phyloP scores from a whole-genome alignment of 2,113 vertebrate species.

The Fregata magnificens region DNA sequence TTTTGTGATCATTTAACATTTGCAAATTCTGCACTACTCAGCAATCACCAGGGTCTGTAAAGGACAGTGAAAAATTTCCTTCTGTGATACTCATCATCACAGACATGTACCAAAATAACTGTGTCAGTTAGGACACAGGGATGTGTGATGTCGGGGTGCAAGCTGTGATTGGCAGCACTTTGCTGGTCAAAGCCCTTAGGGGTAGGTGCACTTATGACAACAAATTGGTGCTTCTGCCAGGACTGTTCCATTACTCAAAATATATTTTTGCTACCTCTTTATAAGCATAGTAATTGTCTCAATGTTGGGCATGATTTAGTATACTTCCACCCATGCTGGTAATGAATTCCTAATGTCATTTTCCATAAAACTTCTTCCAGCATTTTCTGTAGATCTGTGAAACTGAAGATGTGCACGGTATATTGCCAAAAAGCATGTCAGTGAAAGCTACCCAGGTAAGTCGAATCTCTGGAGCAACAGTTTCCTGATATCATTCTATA shows the following conservation, averaged over 20 bases:
- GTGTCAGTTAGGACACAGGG: neutral
- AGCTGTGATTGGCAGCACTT: neutral
- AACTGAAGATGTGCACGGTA: neutral
- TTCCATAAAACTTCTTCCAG: neutral
- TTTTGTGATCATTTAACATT: neutral
- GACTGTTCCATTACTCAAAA: neutral
- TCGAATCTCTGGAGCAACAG: neutral
- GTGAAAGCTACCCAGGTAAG: neutral
- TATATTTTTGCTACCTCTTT: neutral
- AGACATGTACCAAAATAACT: neutral
- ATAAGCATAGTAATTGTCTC: neutral
- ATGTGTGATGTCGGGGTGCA: neutral
- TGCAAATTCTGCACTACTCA: neutral
- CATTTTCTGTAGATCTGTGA: neutral
- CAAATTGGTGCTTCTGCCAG: neutral
- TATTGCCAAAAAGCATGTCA: neutral
- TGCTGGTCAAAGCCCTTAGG: neutral
- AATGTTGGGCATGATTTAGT: neutral
- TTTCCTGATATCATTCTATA: neutral
- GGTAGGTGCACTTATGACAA: neutral
- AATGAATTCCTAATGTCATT: neutral
- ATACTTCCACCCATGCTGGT: neutral
- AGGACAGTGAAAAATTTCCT: neutral
- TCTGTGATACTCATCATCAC: neutral
- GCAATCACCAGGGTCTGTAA: neutral